Evolutionary conservation across 64 coral and sea anemone genomes (phyloP).

Genomic region (Cladopsammia gracilis): DNA sequence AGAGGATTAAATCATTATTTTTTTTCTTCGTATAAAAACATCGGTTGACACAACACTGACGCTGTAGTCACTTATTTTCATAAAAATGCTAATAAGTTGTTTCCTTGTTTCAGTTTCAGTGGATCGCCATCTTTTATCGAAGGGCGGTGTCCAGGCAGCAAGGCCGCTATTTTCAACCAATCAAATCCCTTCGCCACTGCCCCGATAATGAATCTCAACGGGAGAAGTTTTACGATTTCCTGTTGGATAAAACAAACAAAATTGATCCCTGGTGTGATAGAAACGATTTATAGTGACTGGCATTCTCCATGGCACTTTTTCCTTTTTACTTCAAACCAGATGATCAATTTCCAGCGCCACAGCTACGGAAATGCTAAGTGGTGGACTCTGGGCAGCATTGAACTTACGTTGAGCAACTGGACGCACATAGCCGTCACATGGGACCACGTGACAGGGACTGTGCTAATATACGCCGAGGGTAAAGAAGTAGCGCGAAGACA

Average conservation of each 20-base stretch:
- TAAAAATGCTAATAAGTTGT: neutral
- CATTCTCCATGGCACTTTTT: neutral
- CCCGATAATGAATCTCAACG: neutral
- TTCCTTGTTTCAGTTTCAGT: neutral
- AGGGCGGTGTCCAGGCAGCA: slow-evolving; percentile 5
- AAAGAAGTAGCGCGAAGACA: too few species aligned
- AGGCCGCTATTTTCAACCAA: neutral
- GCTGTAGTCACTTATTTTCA: too few species aligned
- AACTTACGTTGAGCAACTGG: neutral
- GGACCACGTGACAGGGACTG: neutral
- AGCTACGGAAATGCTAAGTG: neutral
- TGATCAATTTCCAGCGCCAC: neutral
- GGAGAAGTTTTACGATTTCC: neutral
- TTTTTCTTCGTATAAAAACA: too few species aligned
- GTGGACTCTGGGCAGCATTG: neutral
- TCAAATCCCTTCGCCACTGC: neutral
- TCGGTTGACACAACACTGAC: too few species aligned
- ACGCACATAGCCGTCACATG: slow-evolving; percentile 19
- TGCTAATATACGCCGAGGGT: neutral
- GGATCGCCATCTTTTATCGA: neutral
- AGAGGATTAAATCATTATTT: too few species aligned
- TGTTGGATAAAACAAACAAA: slow-evolving; percentile 16
- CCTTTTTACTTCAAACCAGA: neutral
- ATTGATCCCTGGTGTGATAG: neutral
- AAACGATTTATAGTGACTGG: slow-evolving; percentile 9